Percentiles rank a stretch among this genome's conserved stretches.
Conservation (phyloP, 2,797 vertebrate genomes). For the Cottoperca gobio region DNA sequence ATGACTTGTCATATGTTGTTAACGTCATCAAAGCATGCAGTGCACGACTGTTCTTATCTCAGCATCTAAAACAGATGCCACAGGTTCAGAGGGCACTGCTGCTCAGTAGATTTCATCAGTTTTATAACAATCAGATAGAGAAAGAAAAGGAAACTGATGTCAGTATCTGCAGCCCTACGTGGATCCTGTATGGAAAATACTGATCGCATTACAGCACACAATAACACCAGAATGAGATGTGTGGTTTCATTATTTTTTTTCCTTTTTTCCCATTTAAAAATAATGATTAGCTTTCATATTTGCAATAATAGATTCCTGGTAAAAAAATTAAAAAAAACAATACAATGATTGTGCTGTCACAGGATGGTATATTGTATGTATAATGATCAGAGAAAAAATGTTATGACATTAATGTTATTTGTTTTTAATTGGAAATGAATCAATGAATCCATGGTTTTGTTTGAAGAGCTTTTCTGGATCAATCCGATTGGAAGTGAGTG, state of each 20-base stretch:
- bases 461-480: constrained; percentile 25
- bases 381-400: neutral
- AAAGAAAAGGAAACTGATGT: constrained; percentile 30
- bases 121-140: constrained; percentile 62
- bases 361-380: neutral
- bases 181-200: constrained; percentile 33
- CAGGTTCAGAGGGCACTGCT: constrained; percentile 45
- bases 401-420: neutral
- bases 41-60: constrained; percentile 32
- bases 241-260: constrained; percentile 51
- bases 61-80: constrained; percentile 60
- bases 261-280: constrained; percentile 23
- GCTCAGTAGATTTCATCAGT: constrained; percentile 43
- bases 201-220: constrained; percentile 26
- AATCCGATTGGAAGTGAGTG: constrained; percentile 28
- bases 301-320: constrained; percentile 14
- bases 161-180: constrained; percentile 36
- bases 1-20: constrained; percentile 17
- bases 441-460: constrained; percentile 14
- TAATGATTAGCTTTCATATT: constrained; percentile 26
- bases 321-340: neutral
- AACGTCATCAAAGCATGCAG: constrained; percentile 41
- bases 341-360: neutral
- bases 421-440: constrained; percentile 13
- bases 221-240: constrained; percentile 36